Evolutionary conservation across 2,797 vertebrate species (phyloP).

Genomic region (Glyptemys insculpta): DNA sequence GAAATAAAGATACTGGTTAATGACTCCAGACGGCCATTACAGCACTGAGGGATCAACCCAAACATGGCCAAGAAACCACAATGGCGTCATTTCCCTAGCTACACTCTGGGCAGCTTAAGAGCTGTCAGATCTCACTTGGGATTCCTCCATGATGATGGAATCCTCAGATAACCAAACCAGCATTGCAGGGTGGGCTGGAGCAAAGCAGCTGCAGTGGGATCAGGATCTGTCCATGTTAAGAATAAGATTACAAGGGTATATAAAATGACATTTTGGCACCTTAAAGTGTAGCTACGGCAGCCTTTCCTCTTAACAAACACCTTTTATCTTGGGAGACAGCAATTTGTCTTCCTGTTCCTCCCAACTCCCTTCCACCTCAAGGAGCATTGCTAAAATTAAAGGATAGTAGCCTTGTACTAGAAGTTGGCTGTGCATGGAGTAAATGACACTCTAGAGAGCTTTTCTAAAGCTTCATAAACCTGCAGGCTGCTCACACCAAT

Average conservation of each 20-base stretch:
- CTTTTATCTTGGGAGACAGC: background rate
- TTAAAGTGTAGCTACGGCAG: background rate
- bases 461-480: background rate
- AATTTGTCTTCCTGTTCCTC: background rate
- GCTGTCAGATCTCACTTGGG: fast-evolving
- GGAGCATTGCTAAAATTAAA: conserved; percentile 20
- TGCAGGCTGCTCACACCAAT: conserved; percentile 32
- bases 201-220: background rate
- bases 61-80: fast-evolving
- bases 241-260: conserved; percentile 4
- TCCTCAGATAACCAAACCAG: background rate
- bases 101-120: background rate
- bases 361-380: background rate
- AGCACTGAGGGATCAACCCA: background rate
- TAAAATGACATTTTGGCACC: background rate
- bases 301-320: background rate
- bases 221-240: background rate
- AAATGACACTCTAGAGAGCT: background rate
- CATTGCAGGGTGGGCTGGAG: background rate
- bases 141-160: background rate
- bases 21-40: background rate
- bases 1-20: background rate
- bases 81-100: background rate
- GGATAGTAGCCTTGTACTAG: background rate
- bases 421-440: background rate